A percentile compares a stretch with the other conserved stretches of the same genome.
These are phyloP conservation scores for Melanchra persicariae DNA, from an alignment of 2,888 invertebrate species.

Conservation along the genomic window DNA sequence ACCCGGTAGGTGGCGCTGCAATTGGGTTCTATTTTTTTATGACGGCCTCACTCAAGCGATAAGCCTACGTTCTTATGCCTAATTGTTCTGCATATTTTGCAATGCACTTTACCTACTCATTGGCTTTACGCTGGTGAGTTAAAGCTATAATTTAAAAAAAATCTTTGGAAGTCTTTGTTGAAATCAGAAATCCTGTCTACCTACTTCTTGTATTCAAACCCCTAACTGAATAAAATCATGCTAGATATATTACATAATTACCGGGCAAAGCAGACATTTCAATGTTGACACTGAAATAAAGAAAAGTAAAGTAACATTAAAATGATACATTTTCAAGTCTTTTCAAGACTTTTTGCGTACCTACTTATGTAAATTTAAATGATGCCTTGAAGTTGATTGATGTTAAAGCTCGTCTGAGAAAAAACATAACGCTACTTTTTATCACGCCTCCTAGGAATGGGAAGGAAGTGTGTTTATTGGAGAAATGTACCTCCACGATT, in stretches of 20 bases:
- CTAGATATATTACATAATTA: slow-evolving; percentile 12
- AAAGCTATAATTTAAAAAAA: too few relatives aligned
- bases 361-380: slow-evolving; percentile 40
- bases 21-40: too few relatives aligned
- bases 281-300: neutral
- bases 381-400: slow-evolving; percentile 50
- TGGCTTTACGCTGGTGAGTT: too few relatives aligned
- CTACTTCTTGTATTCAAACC: neutral
- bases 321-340: slow-evolving; percentile 44
- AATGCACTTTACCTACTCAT: too few relatives aligned
- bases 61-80: too few relatives aligned
- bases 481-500: neutral
- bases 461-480: neutral
- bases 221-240: neutral
- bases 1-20: too few relatives aligned
- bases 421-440: slow-evolving; percentile 5
- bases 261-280: neutral
- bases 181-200: neutral
- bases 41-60: too few relatives aligned
- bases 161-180: too few relatives aligned
- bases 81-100: too few relatives aligned
- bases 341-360: slow-evolving; percentile 7
- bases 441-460: slow-evolving; percentile 3
- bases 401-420: slow-evolving; percentile 33
- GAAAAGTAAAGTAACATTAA: neutral